A percentile compares a stretch with the other conserved stretches of the same genome.
These are phyloP conservation scores for Hassar affinis DNA, from an alignment of 2,113 vertebrate genomes.

Conservation along the genomic window DNA sequence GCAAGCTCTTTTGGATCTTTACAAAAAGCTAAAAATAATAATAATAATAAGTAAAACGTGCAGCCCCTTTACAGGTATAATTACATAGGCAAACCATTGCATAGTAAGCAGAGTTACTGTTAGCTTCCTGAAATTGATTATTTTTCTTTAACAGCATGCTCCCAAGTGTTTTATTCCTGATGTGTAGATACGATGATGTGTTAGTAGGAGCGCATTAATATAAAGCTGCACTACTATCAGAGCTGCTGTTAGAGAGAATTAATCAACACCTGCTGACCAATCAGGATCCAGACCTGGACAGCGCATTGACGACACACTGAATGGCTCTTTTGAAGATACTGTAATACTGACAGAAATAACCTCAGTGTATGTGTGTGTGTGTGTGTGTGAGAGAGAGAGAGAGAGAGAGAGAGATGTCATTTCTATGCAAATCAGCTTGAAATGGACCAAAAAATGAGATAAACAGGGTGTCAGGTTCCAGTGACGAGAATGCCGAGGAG, in stretches of 20 bases:
- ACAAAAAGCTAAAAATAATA: background rate
- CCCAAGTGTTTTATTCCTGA: no score
- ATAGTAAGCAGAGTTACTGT: background rate
- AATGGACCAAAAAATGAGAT: slow-evolving; percentile 29
- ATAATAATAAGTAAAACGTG: background rate
- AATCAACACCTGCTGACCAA: background rate
- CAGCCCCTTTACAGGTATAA: background rate
- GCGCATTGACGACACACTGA: background rate
- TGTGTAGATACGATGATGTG: background rate
- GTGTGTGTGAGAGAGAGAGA: background rate
- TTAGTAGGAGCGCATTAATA: background rate
- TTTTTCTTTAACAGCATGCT: no score
- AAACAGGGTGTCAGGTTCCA: slow-evolving; percentile 19
- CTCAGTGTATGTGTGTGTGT: background rate
- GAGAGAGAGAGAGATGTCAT: background rate
- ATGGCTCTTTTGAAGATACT: background rate
- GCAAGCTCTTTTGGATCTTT: background rate
- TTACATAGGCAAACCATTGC: background rate
- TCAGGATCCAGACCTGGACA: background rate
- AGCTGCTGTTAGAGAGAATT: background rate
- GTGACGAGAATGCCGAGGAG: background rate
- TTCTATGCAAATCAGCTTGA: slow-evolving; percentile 34
- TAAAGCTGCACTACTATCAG: background rate
- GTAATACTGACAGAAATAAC: background rate
- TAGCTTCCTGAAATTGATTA: background rate